These are phyloP conservation scores for Venturia canescens DNA, from an alignment of 1,140 invertebrate species.

Conservation along the genomic window DNA sequence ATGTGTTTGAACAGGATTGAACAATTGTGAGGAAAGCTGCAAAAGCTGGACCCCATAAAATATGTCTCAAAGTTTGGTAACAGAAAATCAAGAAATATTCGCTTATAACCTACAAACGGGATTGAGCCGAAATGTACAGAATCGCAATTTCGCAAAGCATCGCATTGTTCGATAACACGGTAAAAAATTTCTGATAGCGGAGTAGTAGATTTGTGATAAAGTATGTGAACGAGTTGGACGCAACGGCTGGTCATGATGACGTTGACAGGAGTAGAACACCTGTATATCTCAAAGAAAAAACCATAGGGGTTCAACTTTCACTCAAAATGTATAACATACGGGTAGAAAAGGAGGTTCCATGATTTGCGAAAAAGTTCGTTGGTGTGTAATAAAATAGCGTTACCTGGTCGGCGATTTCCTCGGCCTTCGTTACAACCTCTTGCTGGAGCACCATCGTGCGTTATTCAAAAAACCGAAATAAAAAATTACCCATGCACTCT, in stretches of 20 bases:
- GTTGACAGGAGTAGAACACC: conserved; percentile 63
- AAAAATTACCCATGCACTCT: conserved; percentile 65
- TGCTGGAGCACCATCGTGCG: conserved; percentile 88
- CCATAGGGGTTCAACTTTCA: conserved; percentile 52
- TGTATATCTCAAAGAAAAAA: conserved; percentile 42
- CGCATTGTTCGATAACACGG: no score
- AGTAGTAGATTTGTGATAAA: conserved; percentile 19
- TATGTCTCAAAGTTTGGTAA: no score
- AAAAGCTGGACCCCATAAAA: no score
- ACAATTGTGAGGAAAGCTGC: no score
- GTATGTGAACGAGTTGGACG: conserved; percentile 36
- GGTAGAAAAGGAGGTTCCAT: no score
- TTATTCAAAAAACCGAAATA: conserved; percentile 68
- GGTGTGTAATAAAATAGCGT: conserved; percentile 52
- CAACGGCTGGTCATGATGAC: conserved; percentile 58
- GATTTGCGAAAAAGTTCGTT: neutral
- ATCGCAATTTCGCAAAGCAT: no score
- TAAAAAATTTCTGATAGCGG: neutral
- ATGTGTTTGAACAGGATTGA: no score
- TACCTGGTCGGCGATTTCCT: conserved; percentile 97
- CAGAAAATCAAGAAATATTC: no score
- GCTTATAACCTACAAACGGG: no score
- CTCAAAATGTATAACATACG: conserved; percentile 58
- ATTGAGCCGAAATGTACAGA: no score
- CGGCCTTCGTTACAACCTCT: conserved; percentile 92